Conservation (phyloP, 2,797 vertebrate species). For the Podarcis siculus region DNA sequence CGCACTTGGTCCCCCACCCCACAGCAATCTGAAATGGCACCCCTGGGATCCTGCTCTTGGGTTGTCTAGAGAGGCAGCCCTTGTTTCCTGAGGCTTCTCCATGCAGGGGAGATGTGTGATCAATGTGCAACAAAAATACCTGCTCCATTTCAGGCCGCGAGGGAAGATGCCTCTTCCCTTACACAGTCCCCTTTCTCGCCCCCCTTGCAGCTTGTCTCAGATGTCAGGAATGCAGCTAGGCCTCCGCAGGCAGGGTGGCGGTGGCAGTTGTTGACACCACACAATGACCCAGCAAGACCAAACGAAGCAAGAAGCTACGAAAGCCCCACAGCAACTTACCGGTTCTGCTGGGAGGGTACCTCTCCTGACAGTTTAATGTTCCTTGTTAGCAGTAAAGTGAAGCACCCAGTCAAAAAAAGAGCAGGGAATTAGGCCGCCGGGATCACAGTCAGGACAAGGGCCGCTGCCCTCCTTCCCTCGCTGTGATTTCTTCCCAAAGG, state of each 20-base stretch:
- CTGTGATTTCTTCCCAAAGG: slow-evolving; percentile 59
- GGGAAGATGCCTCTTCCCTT: background rate
- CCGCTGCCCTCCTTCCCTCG: slow-evolving; percentile 36
- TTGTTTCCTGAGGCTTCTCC: rapidly evolving
- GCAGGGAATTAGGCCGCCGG: slow-evolving; percentile 16
- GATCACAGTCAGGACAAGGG: background rate
- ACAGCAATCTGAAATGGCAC: background rate
- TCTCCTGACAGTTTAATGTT: background rate
- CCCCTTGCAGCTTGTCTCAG: slow-evolving; percentile 7
- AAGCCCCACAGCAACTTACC: slow-evolving; percentile 57
- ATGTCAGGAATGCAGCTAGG: rapidly evolving
- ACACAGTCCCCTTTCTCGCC: background rate
- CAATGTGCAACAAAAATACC: background rate
- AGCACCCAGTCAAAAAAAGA: background rate
- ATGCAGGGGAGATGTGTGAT: rapidly evolving
- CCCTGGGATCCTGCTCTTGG: background rate
- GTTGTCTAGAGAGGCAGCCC: rapidly evolving
- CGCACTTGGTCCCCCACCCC: background rate
- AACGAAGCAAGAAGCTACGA: background rate
- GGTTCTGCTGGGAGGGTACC: background rate
- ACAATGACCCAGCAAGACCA: rapidly evolving
- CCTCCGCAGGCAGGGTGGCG: slow-evolving; percentile 8
- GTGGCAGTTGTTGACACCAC: background rate
- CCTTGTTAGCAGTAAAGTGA: background rate
- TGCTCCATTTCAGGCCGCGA: rapidly evolving